A percentile compares a stretch with the other conserved stretches of the same genome.
Conservation (phyloP, 2,888 invertebrate species). For the Pachymerium ferrugineum region DNA sequence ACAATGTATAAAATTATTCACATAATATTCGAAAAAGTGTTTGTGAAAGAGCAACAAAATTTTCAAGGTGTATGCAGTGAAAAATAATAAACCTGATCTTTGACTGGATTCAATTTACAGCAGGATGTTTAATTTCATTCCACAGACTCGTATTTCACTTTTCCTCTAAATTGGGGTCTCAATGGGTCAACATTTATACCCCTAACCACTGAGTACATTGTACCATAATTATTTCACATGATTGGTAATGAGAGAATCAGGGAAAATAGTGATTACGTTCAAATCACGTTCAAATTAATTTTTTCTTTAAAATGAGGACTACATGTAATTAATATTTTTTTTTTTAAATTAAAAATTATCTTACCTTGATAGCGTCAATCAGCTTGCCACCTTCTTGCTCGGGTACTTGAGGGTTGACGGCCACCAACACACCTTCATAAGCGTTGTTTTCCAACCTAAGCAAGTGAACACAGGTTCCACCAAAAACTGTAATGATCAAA, state of each 20-base stretch:
- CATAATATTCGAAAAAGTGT: too few relatives aligned
- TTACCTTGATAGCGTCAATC: conserved; percentile 16
- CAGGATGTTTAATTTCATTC: neutral
- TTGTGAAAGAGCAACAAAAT: too few relatives aligned
- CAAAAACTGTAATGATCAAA: neutral
- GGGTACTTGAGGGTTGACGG: conserved; percentile 7
- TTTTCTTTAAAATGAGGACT: too few relatives aligned
- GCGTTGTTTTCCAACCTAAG: conserved; percentile 9
- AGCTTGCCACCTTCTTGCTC: neutral
- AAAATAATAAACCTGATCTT: too few relatives aligned
- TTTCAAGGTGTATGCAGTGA: too few relatives aligned
- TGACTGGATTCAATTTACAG: neutral
- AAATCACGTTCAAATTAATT: neutral
- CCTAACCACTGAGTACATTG: neutral
- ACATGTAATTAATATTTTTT: neutral
- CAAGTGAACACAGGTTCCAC: conserved; percentile 3
- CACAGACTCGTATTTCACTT: neutral
- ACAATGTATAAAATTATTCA: too few relatives aligned
- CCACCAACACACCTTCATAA: conserved; percentile 8
- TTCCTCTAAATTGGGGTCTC: neutral
- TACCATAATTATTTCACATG: neutral
- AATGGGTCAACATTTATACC: neutral
- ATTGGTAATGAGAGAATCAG: too few relatives aligned
- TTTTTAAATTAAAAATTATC: neutral
- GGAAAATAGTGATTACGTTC: too few relatives aligned